Base-by-base conservation (phyloP, 2,113 vertebrate genomes). In the Perca flavescens region DNA sequence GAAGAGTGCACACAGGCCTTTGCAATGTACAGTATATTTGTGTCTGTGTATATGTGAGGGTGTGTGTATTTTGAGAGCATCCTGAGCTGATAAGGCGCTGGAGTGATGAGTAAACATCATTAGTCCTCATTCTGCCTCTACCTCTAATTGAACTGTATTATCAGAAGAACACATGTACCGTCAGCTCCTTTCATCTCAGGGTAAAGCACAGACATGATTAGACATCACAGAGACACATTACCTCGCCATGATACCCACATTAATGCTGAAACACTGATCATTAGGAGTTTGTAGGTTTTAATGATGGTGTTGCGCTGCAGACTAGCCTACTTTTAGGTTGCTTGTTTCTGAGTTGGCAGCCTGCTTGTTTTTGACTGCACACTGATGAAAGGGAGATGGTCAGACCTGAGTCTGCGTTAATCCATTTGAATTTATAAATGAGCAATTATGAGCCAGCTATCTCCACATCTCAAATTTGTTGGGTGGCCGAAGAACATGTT, bases 91-190 rank as follows among this genome's bases (percentile, higher is more conserved):
- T 79, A 69, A 78, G 71, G 49, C 73, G 31, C 40, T 12, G 16
- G 47, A 70, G 80, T 81, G 73, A 87, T 71, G 68, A 77, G 86
- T 87, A 92, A 91, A 93, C 91, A 92, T 90, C 89, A 89, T 93
- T 88, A 92, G 85, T 74, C 83, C 60, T 74, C 79, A 64, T 60
- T 79, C 76, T 74, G 68, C 57, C 82, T 78, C 79, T 80, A 60
- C 56, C 76, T 22, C 64, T 93, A 91, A 94, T 89, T 89, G 77
- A 85, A 85, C 77, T 79, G 76, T 67, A 81, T 91, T 90, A 90
- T 88, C 73, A 80, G 81, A 75, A 79, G 74, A 88, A 80, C 88
- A 78, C 84, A 75, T 90, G 88, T 90, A 65, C 72, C 53, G 68
- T 88, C 89, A 79, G 69, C 70, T 78, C 66, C 88, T 87, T 93